Base-by-base conservation (phyloP, 2,797 vertebrate species). In the Hephaestus fuliginosus region DNA sequence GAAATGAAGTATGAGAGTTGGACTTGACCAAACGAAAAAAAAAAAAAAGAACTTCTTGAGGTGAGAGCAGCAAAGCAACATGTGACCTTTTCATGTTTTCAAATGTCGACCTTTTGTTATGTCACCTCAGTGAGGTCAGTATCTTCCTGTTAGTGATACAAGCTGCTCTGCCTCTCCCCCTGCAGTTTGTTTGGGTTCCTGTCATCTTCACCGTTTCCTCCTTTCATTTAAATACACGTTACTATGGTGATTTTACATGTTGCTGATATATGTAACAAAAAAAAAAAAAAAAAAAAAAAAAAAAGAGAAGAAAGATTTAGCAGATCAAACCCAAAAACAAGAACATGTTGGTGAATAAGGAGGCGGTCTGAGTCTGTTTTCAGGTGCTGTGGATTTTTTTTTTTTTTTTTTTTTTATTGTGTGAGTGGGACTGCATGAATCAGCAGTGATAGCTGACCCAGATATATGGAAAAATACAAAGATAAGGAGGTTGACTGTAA, bases 91-190 rank as follows among this genome's bases (percentile, higher is more conserved):
- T 79, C 41, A 71, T 41, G 57, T 65, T 61, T 78, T 77, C 48
- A 74, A 10, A 76, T 60, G n/a, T 83, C 30, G 64, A 85, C 74
- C 77, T 81, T 84, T 84, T 46, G 64, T 75, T 52, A n/a, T 33
- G 22, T 78, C 44, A 15, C 28, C 52, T 43, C 20, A 44, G 9
- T 43, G 33, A 78, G n/a, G 18, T 30, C 17, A 20, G 62, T 3
- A 2, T 57, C 33, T 30, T 61, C 57, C 55, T 13, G 28, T 39
- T 51, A n/a, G 43, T 15, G 69, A 63, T n/a, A 80, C 17, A 58
- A 62, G 62, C 63, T 33, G 58, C 13, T 60, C 43, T 10, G 3
- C 33, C 46, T 57, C 20, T 43, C 33, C 30, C 17, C 39, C 51
- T 53, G 60, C 76, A 65, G 36, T 33, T 65, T 20, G 25, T 69